phyloP scores from a whole-genome alignment of 2,113 vertebrate genomes.

The Indicator maculatus region DNA sequence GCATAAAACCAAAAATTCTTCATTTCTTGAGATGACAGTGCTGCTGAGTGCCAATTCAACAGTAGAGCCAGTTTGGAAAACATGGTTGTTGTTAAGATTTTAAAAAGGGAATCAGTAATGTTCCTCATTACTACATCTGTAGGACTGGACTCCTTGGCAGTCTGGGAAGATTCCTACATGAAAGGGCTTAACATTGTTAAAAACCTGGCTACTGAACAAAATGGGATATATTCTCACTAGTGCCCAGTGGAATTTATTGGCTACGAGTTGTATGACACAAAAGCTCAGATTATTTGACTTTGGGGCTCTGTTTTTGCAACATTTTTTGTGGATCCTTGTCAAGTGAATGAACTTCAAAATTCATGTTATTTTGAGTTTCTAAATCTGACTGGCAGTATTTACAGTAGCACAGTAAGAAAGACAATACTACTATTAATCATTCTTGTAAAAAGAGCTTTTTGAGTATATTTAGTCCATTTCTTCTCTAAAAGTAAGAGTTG shows the following conservation, averaged over 20 bases:
- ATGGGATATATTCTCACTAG: neutral
- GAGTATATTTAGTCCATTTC: neutral
- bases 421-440: neutral
- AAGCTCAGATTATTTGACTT: neutral
- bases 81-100: neutral
- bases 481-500: neutral
- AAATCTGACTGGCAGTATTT: neutral
- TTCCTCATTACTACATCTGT: neutral
- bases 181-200: neutral
- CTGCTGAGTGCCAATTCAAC: neutral
- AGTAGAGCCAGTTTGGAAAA: neutral
- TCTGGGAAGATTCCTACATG: neutral
- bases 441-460: neutral
- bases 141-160: neutral
- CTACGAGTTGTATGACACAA: neutral
- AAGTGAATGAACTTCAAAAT: neutral
- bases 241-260: neutral
- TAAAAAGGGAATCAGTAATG: neutral
- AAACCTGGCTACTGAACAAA: neutral
- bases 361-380: neutral
- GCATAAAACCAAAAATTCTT: rapidly evolving
- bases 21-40: neutral
- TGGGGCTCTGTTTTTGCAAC: neutral
- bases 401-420: neutral
- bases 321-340: neutral